Percentiles rank a stretch among this genome's conserved stretches.
These are phyloP conservation scores for Brachyistius frenatus DNA, from an alignment of 2,113 vertebrate genomes.

Conservation along the genomic window DNA sequence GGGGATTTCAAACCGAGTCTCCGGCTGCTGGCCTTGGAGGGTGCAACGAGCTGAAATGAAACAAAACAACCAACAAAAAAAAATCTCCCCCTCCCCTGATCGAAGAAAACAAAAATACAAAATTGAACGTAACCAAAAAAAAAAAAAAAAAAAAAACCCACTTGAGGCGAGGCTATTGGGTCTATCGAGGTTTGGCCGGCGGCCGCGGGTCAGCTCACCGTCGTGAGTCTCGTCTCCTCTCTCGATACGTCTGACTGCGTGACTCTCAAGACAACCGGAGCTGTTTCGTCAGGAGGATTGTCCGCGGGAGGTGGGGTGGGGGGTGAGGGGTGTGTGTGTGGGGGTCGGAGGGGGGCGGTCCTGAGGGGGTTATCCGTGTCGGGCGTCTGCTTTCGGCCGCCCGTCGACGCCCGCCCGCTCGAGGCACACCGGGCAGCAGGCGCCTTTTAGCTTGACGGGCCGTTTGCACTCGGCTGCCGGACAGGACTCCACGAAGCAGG, in stretches of 20 bases:
- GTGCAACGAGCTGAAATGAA: slow-evolving; percentile 49
- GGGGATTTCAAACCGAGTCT: slow-evolving; percentile 58
- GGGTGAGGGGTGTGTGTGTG: too few relatives aligned
- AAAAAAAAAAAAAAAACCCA: slow-evolving; percentile 29
- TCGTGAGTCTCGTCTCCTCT: slow-evolving; percentile 68
- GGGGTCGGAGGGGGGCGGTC: slow-evolving; percentile 42
- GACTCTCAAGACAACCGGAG: slow-evolving; percentile 35
- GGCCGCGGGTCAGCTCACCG: slow-evolving; percentile 52
- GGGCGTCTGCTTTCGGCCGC: slow-evolving; percentile 32
- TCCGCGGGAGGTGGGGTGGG: too few relatives aligned
- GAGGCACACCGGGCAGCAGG: slow-evolving; percentile 91
- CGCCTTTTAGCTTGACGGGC: slow-evolving; percentile 86
- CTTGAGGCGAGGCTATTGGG: slow-evolving; percentile 70
- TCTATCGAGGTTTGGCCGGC: slow-evolving; percentile 48
- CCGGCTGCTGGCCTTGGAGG: slow-evolving; percentile 54
- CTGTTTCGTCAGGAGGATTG: background rate
- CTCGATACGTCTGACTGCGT: slow-evolving; percentile 52
- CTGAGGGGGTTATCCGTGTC: slow-evolving; percentile 72
- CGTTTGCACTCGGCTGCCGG: slow-evolving; percentile 79
- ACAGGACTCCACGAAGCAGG: slow-evolving; percentile 94
- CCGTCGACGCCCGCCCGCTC: slow-evolving; percentile 22
- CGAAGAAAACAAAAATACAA: slow-evolving; percentile 52
- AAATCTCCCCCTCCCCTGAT: slow-evolving; percentile 44
- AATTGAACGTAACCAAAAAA: slow-evolving; percentile 55
- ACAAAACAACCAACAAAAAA: slow-evolving; percentile 13